phyloP scores from a whole-genome alignment of 1,140 invertebrate species.

The Diachasma alloeum region DNA sequence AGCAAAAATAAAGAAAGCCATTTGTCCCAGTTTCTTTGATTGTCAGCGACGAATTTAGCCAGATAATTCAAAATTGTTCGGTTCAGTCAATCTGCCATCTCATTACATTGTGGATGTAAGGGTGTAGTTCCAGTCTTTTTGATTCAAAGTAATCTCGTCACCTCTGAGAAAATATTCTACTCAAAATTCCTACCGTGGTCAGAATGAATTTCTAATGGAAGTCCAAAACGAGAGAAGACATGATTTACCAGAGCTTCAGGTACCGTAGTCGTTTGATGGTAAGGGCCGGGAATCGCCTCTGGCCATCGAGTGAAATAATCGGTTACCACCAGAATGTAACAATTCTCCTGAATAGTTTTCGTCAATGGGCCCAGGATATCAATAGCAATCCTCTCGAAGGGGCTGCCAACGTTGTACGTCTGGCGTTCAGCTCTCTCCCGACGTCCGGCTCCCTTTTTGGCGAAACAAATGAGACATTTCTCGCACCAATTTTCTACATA shows the following conservation, averaged over 20 bases:
- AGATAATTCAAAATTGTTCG: no score
- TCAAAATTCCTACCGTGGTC: conserved; percentile 56
- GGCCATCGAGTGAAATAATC: conserved; percentile 4
- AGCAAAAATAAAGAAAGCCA: no score
- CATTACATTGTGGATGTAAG: conserved; percentile 55
- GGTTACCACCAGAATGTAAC: background rate
- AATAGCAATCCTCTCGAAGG: background rate
- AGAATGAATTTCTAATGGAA: conserved; percentile 31
- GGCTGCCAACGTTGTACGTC: no score
- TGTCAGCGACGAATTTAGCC: no score
- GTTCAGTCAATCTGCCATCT: conserved; percentile 55
- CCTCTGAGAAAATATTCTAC: conserved; percentile 44
- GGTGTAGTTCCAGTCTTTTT: conserved; percentile 47
- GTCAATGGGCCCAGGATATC: background rate
- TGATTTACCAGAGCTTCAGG: conserved; percentile 29
- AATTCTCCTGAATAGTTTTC: background rate
- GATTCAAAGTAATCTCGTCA: conserved; percentile 41
- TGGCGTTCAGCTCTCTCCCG: no score
- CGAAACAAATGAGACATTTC: no score
- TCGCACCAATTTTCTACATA: no score
- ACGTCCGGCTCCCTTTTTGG: no score
- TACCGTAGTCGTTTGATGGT: conserved; percentile 22
- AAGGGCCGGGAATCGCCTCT: conserved; percentile 29
- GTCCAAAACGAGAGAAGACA: conserved; percentile 27
- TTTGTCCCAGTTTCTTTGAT: no score